Evolutionary conservation across 2,888 invertebrate genomes (phyloP), one percentile per base, ranked within the genome.

Genomic region (Napeogenes inachia): DNA sequence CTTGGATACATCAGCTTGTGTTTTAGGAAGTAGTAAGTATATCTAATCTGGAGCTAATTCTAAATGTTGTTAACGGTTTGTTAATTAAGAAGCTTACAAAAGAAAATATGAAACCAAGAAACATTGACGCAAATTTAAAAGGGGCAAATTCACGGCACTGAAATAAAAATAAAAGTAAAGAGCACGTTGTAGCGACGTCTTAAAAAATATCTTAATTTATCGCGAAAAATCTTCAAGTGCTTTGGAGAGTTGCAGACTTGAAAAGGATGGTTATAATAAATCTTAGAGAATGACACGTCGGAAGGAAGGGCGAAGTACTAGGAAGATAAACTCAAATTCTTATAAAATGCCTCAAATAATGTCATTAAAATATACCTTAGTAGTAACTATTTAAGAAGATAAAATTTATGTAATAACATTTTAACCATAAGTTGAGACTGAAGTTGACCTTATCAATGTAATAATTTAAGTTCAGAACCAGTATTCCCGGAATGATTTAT

Each of bases 181-280:
- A n/a, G 21, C 47, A n/a, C 47, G 54, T 54, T 63, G 56, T 56
- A 53, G 42, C 38, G 54, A 56, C 60, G 32, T 57, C 54, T 57
- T 57, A 60, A 63, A 21, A 62, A 59, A 63, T 56, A 56, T 59
- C 42, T 62, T 32, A 59, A 55, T 56, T 59, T 62, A 50, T 60
- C 46, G 54, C 60, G 56, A 54, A 60, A 60, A 61, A 54, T 65
- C 57, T 62, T 47, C 55, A 60, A 65, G 62, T 21, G 59, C 45
- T 54, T 30, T 33, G 6, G 50, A 58, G 55, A 55, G 42, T 56
- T 60, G 35, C 50, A 35, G 60, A 53, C 54, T 60, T 45, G 56
- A 58, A 53, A 60, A 54, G 57, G 59, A 57, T 60, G 56, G 63
- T 65, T 64, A 68, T 63, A 64, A 70, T 69, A 68, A 70, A 70